A percentile compares a stretch with the other conserved stretches of the same genome.
Evolutionary conservation across 30 jellyfish, hydroid and myxozoan species (phyloP).

Genomic region (Chironex yamaguchii): DNA sequence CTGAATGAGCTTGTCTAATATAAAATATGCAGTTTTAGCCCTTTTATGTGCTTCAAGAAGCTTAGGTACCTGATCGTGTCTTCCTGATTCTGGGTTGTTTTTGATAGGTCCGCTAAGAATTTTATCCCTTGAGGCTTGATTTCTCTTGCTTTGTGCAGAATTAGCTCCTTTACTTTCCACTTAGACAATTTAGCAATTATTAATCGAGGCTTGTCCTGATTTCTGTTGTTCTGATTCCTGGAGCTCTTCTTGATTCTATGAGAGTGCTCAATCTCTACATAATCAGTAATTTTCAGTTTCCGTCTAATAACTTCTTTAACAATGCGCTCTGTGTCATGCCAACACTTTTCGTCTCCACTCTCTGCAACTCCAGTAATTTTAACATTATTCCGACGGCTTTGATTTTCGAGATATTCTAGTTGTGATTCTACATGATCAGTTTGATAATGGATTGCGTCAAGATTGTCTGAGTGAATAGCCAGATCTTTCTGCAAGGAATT

Average conservation of each 20-base stretch:
- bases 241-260: conserved; percentile 17
- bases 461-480: conserved; percentile 23
- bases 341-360: conserved; percentile 41
- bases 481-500: conserved; percentile 1
- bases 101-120: conserved; percentile 28
- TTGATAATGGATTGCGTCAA: conserved; percentile 13
- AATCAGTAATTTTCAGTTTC: conserved; percentile 27
- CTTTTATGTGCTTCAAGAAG: conserved; percentile 26
- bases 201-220: conserved; percentile 27
- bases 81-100: conserved; percentile 6
- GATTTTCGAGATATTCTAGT: conserved; percentile 33
- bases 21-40: conserved; percentile 37
- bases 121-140: conserved; percentile 14
- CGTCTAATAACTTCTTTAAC: conserved; percentile 51
- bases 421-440: conserved; percentile 16
- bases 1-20: conserved; percentile 13
- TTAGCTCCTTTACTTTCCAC: conserved; percentile 24
- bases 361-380: conserved; percentile 64
- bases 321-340: conserved; percentile 59
- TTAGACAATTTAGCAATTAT: conserved; percentile 37
- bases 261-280: conserved; percentile 50
- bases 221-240: neutral
- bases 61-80: conserved; percentile 38
- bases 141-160: conserved; percentile 21
- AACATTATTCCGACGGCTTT: conserved; percentile 44